These are phyloP conservation scores for Podarcis raffonei DNA, from an alignment of 2,113 vertebrate genomes.

Conservation along the genomic window DNA sequence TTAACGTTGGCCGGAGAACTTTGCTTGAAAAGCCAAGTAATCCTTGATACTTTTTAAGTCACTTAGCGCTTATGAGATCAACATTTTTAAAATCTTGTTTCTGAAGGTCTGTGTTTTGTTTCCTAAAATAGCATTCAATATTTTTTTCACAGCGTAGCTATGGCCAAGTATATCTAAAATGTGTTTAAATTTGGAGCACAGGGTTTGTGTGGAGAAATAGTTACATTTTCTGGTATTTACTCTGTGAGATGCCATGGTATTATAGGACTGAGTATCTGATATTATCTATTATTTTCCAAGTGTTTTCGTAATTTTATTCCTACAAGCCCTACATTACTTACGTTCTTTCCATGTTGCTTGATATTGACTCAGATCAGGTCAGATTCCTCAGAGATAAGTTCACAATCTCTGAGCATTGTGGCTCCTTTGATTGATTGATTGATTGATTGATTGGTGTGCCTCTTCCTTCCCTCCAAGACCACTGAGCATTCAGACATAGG, in stretches of 20 bases:
- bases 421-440: not conserved
- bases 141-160: not conserved
- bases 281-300: not conserved
- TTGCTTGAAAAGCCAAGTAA: not conserved
- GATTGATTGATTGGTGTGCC: too few relatives aligned
- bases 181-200: not conserved
- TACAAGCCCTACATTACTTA: not conserved
- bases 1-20: not conserved
- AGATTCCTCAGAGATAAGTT: not conserved
- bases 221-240: not conserved
- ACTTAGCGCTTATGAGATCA: not conserved
- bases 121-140: not conserved
- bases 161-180: not conserved
- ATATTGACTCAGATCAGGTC: not conserved
- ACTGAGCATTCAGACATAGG: not conserved
- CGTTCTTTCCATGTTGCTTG: not conserved
- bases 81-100: not conserved
- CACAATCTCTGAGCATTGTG: not conserved
- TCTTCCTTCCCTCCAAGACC: not conserved
- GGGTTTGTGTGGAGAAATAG: not conserved
- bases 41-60: slow-evolving; percentile 19
- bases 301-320: not conserved
- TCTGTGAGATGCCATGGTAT: not conserved
- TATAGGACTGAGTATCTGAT: not conserved
- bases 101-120: not conserved